Evolutionary conservation across 2,113 vertebrate genomes (phyloP).

Genomic region (Urocitellus parryii): DNA sequence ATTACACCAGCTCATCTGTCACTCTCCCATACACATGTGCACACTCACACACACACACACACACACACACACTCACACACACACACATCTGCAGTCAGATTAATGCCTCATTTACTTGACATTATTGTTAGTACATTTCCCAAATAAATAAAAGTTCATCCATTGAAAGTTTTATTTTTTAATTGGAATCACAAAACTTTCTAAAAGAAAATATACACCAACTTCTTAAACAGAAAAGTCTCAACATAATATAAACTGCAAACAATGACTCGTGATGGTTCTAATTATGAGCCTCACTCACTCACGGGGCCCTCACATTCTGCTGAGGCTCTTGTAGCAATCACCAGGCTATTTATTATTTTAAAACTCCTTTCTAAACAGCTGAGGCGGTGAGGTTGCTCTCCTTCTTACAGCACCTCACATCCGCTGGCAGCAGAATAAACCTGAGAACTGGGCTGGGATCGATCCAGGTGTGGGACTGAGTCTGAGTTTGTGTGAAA

Average conservation of each 20-base stretch:
- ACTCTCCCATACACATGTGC: not conserved
- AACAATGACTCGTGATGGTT: conserved; percentile 32
- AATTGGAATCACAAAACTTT: conserved; percentile 57
- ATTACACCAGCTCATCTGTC: not conserved
- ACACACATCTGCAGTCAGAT: conserved; percentile 35
- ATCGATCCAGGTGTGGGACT: not conserved
- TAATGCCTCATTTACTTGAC: conserved; percentile 51
- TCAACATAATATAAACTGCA: not conserved
- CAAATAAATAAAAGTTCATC: conserved; percentile 62
- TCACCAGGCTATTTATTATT: conserved; percentile 61
- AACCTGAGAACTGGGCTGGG: not conserved
- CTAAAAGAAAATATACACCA: conserved; percentile 70
- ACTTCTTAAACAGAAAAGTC: conserved; percentile 68
- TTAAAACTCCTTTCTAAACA: conserved; percentile 15
- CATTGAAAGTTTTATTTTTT: conserved; percentile 48
- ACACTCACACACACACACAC: too few species aligned
- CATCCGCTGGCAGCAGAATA: not conserved
- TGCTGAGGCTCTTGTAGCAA: not conserved
- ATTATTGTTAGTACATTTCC: conserved; percentile 47
- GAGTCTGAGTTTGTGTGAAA: not conserved
- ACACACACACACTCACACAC: not conserved
- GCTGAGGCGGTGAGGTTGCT: not conserved
- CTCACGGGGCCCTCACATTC: not conserved
- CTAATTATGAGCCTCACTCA: conserved; percentile 57
- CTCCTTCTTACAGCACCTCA: not conserved